Evolutionary conservation across 2,797 vertebrate genomes (phyloP).

Genomic region (Numenius phaeopus): DNA sequence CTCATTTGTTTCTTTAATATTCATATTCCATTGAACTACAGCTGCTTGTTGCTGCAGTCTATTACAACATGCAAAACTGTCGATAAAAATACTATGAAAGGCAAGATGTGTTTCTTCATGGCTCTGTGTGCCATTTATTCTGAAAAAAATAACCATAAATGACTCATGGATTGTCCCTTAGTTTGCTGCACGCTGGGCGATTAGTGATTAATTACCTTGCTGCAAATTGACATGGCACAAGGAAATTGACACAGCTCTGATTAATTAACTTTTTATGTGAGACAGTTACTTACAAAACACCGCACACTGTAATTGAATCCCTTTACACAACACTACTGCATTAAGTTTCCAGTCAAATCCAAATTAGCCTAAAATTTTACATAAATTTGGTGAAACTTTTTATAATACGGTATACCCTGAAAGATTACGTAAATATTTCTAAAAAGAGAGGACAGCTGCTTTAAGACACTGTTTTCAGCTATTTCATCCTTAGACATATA

Average conservation of each 20-base stretch:
- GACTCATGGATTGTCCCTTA: slow-evolving; percentile 77
- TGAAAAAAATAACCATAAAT: slow-evolving; percentile 79
- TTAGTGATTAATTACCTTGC: slow-evolving; percentile 90
- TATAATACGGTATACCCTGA: not conserved
- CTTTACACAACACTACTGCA: slow-evolving; percentile 72
- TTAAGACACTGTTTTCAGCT: not conserved
- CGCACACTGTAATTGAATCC: slow-evolving; percentile 82
- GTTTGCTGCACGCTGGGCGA: slow-evolving; percentile 81
- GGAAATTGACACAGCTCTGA: slow-evolving; percentile 87
- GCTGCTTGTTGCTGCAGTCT: slow-evolving; percentile 81
- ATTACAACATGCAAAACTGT: slow-evolving; percentile 84
- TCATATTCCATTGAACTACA: slow-evolving; percentile 85
- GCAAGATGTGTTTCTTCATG: slow-evolving; percentile 80
- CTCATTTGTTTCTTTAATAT: slow-evolving; percentile 88
- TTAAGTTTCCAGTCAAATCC: slow-evolving; percentile 74
- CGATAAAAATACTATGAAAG: slow-evolving; percentile 87
- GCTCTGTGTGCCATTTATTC: slow-evolving; percentile 80
- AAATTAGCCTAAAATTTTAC: slow-evolving; percentile 75
- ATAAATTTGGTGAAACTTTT: not conserved
- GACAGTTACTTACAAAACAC: slow-evolving; percentile 84
- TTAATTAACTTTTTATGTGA: slow-evolving; percentile 88
- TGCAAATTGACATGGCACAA: slow-evolving; percentile 86
- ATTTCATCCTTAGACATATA: not conserved
- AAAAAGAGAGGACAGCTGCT: not conserved
- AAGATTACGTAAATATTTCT: not conserved